Base-by-base conservation (phyloP, 2,888 invertebrate species). In the Stratiomys singularior region DNA sequence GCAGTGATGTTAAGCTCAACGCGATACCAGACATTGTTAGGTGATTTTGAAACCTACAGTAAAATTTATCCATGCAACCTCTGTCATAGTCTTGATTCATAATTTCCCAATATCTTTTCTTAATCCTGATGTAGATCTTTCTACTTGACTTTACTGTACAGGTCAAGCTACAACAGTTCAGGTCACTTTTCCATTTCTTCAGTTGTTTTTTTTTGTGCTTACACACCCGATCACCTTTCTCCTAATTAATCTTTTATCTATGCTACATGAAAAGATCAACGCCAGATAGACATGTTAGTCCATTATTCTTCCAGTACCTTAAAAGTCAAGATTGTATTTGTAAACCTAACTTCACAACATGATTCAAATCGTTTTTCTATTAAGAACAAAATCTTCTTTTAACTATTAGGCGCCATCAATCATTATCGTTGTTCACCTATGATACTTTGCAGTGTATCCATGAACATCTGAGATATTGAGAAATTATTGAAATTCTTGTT, bases 281-380 rank as follows among this genome's bases (percentile, higher is more conserved):
- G 21, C 46, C 25, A 47, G 69, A 69, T 69, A 69, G n/a, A 11
- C 46, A 2, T 66, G n/a, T 69, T 46, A 25, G 47, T 69, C 47
- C 69, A 69, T 69, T 69, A 69, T 44, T 69, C 69, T 69, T 69
- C 47, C 4, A 23, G 5, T 15, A 15, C 69, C 47, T 69, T n/a
- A 23, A 69, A 69, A 46, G 15, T 47, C 5, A 23, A 60, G 69
- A 46, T 46, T 21, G 47, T 74, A 37, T 74, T 74, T 74, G 74
- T 15, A 56, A 37, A 74, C 58, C 30, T 58, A 37, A 37, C 15
- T n/a, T 74, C 74, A 74, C 58, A 74, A 74, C 74, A 74, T 74
- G 74, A 58, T 74, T 74, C 74, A 37, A 74, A 74, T 74, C 74
- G 60, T 74, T 74, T 74, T 74, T 44, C 21, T 46, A 69, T 69